Base-by-base conservation (phyloP, 2,797 vertebrate genomes). In the Myioborus miniatus region DNA sequence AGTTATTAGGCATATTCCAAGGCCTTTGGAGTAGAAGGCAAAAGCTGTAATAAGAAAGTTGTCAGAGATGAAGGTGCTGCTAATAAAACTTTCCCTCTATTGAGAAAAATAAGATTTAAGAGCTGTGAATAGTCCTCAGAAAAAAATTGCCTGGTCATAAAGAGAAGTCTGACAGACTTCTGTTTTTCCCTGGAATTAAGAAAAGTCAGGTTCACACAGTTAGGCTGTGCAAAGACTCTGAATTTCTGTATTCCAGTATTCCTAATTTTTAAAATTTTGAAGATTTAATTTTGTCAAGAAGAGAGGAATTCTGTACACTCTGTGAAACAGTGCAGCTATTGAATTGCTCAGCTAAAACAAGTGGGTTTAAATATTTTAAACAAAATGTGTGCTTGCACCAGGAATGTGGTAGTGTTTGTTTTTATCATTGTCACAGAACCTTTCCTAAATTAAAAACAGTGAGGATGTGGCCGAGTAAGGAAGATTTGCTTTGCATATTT, bases 81-180 rank as follows among this genome's bases (percentile, higher is more conserved):
- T 94, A 80, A 89, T 87, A 83, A 83, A 96, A 71, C 18, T 11
- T 64, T 75, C 36, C 12, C 7, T 65, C 5, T 39, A 58, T 74
- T 94, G 71, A 89, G 49, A 85, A 87, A 94, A 95, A 87, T 60
- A 85, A 84, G 78, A 87, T 78, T 85, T 93, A 79, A 82, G 58
- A 89, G 52, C 27, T 74, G 14, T 77, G 24, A 85, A 83, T 64
- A 8, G 27, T 68, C 4, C 27, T 56, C 64, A 76, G 89, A 94
- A 77, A 83, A 93, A 93, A 91, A 75, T 41, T 82, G 63, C 49
- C n/a, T 79, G 41, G 18, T 77, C 67, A 39, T 20, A 53, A 8
- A 53, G 44, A 81, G 53, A 70, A 83, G 49, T 8, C 71, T 87
- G 88, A 92, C 80, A 55, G 30, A n/a, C 9, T 70, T 72, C 12